These are phyloP conservation scores for Butorides virescens DNA, from an alignment of 2,113 vertebrate genomes.

Conservation along the genomic window DNA sequence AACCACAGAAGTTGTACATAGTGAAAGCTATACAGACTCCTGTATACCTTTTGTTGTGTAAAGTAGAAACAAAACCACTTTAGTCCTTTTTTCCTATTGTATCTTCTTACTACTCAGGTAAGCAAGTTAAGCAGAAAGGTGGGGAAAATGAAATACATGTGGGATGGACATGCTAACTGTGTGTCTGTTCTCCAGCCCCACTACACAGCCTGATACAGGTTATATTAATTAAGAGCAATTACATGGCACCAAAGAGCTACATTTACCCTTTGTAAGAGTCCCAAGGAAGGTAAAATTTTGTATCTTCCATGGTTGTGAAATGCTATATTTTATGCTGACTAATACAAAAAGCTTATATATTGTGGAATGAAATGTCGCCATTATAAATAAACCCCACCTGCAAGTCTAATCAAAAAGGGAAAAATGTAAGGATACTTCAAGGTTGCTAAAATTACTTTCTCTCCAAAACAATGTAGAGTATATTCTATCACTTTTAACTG, in stretches of 20 bases:
- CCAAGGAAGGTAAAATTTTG: not conserved
- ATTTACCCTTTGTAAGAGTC: not conserved
- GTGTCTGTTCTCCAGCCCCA: not conserved
- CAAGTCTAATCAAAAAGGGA: not conserved
- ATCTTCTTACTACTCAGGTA: not conserved
- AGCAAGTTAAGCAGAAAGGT: not conserved
- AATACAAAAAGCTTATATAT: not conserved
- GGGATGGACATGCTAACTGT: not conserved
- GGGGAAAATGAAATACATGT: not conserved
- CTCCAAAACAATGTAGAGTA: not conserved
- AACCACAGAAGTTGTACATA: not conserved
- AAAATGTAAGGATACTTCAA: not conserved
- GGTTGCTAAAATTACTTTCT: not conserved
- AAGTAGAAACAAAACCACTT: not conserved
- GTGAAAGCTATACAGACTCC: not conserved
- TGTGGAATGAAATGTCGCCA: not conserved
- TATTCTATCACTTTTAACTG: not conserved
- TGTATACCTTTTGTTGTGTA: not conserved
- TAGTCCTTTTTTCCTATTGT: not conserved
- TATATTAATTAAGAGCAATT: not conserved
- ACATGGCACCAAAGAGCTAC: not conserved
- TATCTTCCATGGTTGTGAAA: not conserved
- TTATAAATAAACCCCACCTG: not conserved
- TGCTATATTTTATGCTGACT: not conserved
- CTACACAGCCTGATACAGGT: not conserved